phyloP scores from a whole-genome alignment of 1,140 invertebrate species.

The Cyphomyrmex costatus region DNA sequence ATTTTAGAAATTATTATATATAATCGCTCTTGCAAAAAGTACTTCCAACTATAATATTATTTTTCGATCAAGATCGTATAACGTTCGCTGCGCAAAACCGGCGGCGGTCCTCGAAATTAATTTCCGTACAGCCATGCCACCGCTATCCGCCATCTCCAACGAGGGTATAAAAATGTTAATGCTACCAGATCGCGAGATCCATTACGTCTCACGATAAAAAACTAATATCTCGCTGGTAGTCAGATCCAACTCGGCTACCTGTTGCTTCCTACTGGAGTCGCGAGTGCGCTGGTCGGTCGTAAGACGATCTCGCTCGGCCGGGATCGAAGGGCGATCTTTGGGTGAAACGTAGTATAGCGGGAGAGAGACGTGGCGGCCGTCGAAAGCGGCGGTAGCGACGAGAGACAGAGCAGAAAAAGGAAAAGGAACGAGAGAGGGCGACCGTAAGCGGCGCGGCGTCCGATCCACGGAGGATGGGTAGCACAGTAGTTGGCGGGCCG shows the following conservation, averaged over 20 bases:
- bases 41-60: neutral
- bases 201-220: conserved; percentile 56
- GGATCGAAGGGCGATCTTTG: conserved; percentile 50
- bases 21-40: neutral
- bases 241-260: conserved; percentile 44
- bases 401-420: neutral
- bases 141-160: conserved; percentile 31
- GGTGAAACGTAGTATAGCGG: conserved; percentile 6
- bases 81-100: neutral
- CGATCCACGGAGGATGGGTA: conserved; percentile 76
- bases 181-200: conserved; percentile 60
- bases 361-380: neutral
- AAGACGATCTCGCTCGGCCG: conserved; percentile 51
- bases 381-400: conserved; percentile 24
- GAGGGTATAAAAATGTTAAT: conserved; percentile 61
- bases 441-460: conserved; percentile 64
- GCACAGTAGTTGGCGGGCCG: conserved; percentile 77
- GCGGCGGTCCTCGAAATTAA: conserved; percentile 34
- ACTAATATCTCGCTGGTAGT: conserved; percentile 49
- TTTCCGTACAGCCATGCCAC: conserved; percentile 26
- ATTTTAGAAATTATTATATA: neutral
- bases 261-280: conserved; percentile 45
- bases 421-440: conserved; percentile 24
- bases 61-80: neutral
- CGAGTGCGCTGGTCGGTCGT: conserved; percentile 26